Base-by-base conservation (phyloP, 1,140 invertebrate species). In the Heliconius hermathena region DNA sequence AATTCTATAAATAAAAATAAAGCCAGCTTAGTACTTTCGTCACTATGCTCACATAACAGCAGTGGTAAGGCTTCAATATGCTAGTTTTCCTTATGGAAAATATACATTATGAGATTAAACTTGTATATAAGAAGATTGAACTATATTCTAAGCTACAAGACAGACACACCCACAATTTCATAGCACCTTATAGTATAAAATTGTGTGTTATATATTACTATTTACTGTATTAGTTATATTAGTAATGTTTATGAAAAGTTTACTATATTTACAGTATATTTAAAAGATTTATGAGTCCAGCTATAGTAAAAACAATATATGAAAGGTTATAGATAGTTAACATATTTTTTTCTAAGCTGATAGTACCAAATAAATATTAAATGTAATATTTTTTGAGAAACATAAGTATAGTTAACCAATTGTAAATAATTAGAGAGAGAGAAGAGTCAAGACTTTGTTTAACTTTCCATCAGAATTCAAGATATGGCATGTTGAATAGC, bases 1-100 rank as follows among this genome's bases (percentile, higher is more conserved):
- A 73, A 77, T 77, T 74, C 46, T 52, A 60, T 49, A 36, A 81
- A 74, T 49, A 74, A 22, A 46, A 74, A n/a, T 41, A 57, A 76
- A 70, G 83, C 87, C 85, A 83, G 83, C 86, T 89, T 89, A 83
- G 75, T 77, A 78, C 81, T 84, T 79, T 82, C 84, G 84, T 84
- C 84, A 88, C 77, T 54, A 11, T 81, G 83, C 73, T 84, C 76
- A 76, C 83, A 83, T 87, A 86, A 87, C 84, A 74, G 73, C 81
- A 81, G 9, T 84, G 33, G 3, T 82, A 76, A 11, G 87, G 76
- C 66, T 81, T 85, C 81, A 85, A 81, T 82, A 79, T 74, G 54
- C 71, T 54, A 80, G 60, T 73, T 60, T 77, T 76, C 71, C 73
- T 60, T 80, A 77, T 77, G 75, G 71, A 80, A 76, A 77, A 77